Evolutionary conservation across 2,797 vertebrate genomes (phyloP).

Genomic region (Siniperca obscura): DNA sequence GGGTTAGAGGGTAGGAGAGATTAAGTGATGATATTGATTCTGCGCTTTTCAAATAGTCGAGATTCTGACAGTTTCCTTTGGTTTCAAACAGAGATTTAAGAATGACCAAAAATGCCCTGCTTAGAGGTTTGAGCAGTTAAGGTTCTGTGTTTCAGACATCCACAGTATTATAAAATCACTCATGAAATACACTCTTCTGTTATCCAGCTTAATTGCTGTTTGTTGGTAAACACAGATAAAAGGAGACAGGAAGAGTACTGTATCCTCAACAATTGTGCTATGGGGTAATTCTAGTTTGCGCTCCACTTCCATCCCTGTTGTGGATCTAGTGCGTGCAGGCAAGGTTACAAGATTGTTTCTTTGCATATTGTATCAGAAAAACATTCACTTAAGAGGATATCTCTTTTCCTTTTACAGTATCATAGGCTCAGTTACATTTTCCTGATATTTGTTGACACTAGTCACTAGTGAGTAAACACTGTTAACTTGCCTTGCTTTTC

Average conservation of each 20-base stretch:
- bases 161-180: background rate
- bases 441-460: conserved; percentile 21
- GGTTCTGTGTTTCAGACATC: background rate
- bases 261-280: background rate
- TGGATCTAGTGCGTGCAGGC: background rate
- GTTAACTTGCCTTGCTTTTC: conserved; percentile 6
- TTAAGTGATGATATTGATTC: conserved; percentile 38
- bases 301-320: background rate
- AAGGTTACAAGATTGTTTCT: conserved; percentile 1
- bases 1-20: conserved; percentile 1
- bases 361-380: conserved; percentile 7
- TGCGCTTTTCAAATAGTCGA: conserved; percentile 24
- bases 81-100: background rate
- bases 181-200: background rate
- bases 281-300: background rate
- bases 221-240: background rate
- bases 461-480: conserved; percentile 24
- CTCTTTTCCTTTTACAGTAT: background rate
- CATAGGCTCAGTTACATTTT: conserved; percentile 14
- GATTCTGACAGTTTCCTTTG: conserved; percentile 5
- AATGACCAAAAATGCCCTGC: conserved; percentile 3
- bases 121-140: background rate
- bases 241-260: background rate
- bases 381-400: background rate
- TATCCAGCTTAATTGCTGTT: background rate